A percentile compares a stretch with the other conserved stretches of the same genome.
phyloP scores from a whole-genome alignment of 2,888 invertebrate species.

The Scaptomyza parva region DNA sequence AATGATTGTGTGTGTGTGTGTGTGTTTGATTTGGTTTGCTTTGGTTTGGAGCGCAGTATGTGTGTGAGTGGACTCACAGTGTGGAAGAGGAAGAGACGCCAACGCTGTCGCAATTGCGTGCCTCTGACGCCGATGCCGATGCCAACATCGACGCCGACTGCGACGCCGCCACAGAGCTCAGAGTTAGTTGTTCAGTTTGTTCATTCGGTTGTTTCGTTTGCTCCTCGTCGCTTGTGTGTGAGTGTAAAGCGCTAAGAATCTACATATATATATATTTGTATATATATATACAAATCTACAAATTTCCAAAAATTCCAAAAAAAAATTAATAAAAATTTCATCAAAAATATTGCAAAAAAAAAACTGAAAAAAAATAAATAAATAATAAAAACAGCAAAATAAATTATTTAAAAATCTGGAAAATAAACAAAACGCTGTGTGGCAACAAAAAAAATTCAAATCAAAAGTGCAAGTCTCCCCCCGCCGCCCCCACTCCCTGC shows the following conservation, averaged over 20 bases:
- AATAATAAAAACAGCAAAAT: neutral
- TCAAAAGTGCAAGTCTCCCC: neutral
- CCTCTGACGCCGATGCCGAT: conserved; percentile 23
- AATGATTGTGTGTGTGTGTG: conserved; percentile 21
- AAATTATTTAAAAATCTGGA: conserved; percentile 12
- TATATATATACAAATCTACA: conserved; percentile 21
- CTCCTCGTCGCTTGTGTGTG: conserved; percentile 81
- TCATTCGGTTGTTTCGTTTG: conserved; percentile 82
- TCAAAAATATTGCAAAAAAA: neutral
- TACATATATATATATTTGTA: no score
- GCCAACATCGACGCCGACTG: conserved; percentile 20
- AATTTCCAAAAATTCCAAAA: neutral
- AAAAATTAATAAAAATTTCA: conserved; percentile 1
- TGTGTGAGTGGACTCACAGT: conserved; percentile 38
- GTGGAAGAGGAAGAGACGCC: conserved; percentile 26
- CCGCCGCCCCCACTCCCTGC: no score
- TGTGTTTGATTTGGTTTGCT: conserved; percentile 69
- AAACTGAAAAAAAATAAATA: neutral
- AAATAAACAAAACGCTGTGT: conserved; percentile 38
- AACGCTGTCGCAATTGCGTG: conserved; percentile 32
- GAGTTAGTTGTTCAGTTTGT: conserved; percentile 64
- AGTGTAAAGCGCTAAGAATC: conserved; percentile 62
- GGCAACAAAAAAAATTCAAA: conserved; percentile 25
- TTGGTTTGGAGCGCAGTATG: conserved; percentile 73
- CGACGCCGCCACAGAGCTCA: conserved; percentile 51